Evolutionary conservation across 2,797 vertebrate genomes (phyloP), one percentile per base, ranked within the genome.

Genomic region (Selene dorsalis): DNA sequence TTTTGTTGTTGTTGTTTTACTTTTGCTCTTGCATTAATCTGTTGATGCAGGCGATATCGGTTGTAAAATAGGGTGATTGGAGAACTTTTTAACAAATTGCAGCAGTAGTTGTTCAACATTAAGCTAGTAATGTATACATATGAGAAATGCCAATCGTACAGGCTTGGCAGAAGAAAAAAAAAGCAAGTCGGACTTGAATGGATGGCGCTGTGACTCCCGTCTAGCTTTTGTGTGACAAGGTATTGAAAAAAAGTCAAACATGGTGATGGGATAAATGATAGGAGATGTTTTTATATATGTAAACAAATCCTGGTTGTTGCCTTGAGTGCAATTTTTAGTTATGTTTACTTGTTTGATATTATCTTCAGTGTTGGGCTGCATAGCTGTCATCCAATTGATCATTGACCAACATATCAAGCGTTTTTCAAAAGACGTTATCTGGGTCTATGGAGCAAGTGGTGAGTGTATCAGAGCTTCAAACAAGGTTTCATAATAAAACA

Each of bases 311-410:
- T 93, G 89, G 89, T 92, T 78, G 90, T 94, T 91, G 91, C 91
- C 91, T 91, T 91, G 87, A 88, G 92, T 93, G 90, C 89, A 92
- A 91, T 89, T 88, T 89, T 91, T 90, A 85, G 87, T 91, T 90
- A 28, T 82, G 90, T 94, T 93, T 93, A 93, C 90, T 90, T 75
- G 69, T 91, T 93, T 89, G 82, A 86, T 89, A 88, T 90, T 92
- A 84, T 94, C 92, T 89, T 89, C 91, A 93, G 91, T 94, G 94
- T 94, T 94, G 92, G 91, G 87, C 93, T 93, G 82, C 80, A 79
- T 75, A 86, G 87, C 90, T 90, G 82, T 91, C 88, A 88, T 88
- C 73, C 77, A 76, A 53, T 86, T 86, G 84, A 88, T 87, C 86
- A 82, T 85, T 76, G 89, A 92, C 90, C 84, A 84, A 93, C 93